phyloP scores from a whole-genome alignment of 2,113 vertebrate genomes.

The Mormyrus iriodes region DNA sequence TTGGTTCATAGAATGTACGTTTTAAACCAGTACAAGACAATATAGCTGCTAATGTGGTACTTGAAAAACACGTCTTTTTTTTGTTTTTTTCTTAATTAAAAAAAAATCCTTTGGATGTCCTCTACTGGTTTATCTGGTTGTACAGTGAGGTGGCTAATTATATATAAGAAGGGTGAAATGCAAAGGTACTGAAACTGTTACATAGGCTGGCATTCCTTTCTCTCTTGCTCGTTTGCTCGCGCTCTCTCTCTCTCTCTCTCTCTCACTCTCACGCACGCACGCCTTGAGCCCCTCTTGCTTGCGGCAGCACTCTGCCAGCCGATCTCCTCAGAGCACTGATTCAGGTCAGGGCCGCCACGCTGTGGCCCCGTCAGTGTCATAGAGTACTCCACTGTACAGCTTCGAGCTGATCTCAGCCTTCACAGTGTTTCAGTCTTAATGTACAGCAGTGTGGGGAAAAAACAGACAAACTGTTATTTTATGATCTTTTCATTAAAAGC shows the following conservation, averaged over 20 bases:
- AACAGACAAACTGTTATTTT: slow-evolving; percentile 90
- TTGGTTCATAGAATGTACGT: slow-evolving; percentile 32
- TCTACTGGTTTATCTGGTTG: slow-evolving; percentile 39
- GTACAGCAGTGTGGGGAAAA: slow-evolving; percentile 86
- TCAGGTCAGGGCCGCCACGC: slow-evolving; percentile 77
- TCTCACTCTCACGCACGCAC: slow-evolving; percentile 26
- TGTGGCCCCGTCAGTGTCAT: slow-evolving; percentile 75
- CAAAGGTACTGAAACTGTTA: not conserved
- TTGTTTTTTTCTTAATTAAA: too few species aligned
- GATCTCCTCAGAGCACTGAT: slow-evolving; percentile 75
- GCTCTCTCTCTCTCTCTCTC: slow-evolving; percentile 17
- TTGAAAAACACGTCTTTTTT: slow-evolving; percentile 38
- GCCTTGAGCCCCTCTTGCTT: slow-evolving; percentile 45
- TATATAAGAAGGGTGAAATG: slow-evolving; percentile 17
- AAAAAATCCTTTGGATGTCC: not conserved
- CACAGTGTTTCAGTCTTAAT: slow-evolving; percentile 99
- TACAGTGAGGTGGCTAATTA: slow-evolving; percentile 35
- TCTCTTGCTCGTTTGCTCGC: not conserved
- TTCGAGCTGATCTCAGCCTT: slow-evolving; percentile 82
- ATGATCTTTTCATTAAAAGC: slow-evolving; percentile 99
- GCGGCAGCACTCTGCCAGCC: slow-evolving; percentile 71
- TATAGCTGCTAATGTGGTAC: slow-evolving; percentile 50
- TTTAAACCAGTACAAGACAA: slow-evolving; percentile 31
- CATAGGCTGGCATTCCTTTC: not conserved
- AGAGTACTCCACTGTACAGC: slow-evolving; percentile 63